phyloP scores from a whole-genome alignment of 1,140 invertebrate genomes.

The Listronotus bonariensis region DNA sequence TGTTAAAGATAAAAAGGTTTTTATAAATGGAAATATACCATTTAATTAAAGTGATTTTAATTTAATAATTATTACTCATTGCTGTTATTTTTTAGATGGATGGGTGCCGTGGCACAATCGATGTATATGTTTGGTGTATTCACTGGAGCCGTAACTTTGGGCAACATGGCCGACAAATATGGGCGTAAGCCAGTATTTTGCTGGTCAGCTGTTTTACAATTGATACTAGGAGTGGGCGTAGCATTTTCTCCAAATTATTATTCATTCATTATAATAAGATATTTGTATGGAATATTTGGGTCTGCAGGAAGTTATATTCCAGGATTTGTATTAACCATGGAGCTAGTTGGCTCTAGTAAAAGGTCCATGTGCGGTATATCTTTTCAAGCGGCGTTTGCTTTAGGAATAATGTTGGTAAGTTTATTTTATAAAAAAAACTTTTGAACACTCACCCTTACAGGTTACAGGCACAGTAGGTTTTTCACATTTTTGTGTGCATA shows the following conservation, averaged over 20 bases:
- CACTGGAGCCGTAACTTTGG: conserved; percentile 80
- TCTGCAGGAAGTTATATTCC: conserved; percentile 83
- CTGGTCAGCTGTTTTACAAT: conserved; percentile 71
- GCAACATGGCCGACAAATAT: conserved; percentile 83
- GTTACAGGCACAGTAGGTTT: no score
- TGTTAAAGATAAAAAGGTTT: no score
- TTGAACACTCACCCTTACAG: no score
- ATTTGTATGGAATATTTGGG: conserved; percentile 80
- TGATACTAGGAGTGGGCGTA: conserved; percentile 71
- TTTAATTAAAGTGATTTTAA: no score
- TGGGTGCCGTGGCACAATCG: conserved; percentile 77
- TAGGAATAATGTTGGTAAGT: conserved; percentile 78
- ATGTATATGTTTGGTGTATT: conserved; percentile 91
- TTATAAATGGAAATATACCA: no score
- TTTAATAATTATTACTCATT: not conserved
- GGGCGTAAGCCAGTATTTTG: conserved; percentile 83
- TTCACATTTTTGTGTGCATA: no score
- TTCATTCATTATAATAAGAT: conserved; percentile 70
- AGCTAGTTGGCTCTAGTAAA: conserved; percentile 80
- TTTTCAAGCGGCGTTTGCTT: conserved; percentile 79
- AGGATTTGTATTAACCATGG: conserved; percentile 85
- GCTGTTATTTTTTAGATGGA: conserved; percentile 63
- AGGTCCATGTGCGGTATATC: conserved; percentile 81
- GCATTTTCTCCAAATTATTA: conserved; percentile 78
- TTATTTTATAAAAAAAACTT: no score